Conservation (phyloP, 2,797 vertebrate species). For the Lerista edwardsae region DNA sequence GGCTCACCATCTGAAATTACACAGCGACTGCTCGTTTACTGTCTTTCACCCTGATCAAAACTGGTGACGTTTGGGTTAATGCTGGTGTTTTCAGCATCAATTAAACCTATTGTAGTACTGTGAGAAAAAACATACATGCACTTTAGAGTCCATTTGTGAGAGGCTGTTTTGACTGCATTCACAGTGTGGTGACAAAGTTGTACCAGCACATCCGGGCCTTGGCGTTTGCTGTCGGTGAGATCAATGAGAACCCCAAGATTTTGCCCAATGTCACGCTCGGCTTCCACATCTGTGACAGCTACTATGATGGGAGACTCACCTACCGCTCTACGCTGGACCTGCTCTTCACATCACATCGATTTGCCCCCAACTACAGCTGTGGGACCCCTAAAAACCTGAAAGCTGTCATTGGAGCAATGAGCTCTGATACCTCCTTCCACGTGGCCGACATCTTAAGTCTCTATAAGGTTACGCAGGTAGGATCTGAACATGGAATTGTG, state of each 20-base stretch:
- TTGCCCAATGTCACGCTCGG: background rate
- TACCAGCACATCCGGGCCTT: background rate
- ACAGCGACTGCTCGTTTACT: no score
- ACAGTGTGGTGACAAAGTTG: background rate
- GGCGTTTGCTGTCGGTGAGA: background rate
- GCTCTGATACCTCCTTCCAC: background rate
- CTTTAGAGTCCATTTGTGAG: background rate
- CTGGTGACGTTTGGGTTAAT: no score
- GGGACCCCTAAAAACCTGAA: background rate
- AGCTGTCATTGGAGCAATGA: background rate
- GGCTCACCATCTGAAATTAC: no score
- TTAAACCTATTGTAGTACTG: no score
- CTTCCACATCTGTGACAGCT: background rate
- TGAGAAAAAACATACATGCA: background rate
- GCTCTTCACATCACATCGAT: background rate
- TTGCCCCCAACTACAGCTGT: background rate
- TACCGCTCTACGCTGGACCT: background rate
- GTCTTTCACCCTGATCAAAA: no score
- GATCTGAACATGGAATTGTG: no score
- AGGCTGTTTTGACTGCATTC: background rate
- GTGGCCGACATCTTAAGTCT: background rate
- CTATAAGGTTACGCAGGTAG: no score
- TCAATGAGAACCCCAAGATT: background rate
- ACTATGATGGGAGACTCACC: background rate
- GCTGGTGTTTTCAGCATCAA: no score